Evolutionary conservation across 2,113 vertebrate species (phyloP).

Genomic region (Ancistrus triradiatus): DNA sequence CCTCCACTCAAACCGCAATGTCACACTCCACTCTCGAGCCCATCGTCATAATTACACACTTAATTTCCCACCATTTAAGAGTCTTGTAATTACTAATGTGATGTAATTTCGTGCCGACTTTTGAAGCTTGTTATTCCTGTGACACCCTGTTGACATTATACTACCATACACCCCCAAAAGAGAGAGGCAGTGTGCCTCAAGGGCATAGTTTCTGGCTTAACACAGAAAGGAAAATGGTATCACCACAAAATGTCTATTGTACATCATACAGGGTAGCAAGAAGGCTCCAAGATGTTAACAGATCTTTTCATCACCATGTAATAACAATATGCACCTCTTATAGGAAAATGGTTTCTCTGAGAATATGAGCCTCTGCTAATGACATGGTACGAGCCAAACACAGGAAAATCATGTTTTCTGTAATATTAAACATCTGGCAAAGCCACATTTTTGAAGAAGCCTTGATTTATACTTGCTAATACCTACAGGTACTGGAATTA

Average conservation of each 20-base stretch:
- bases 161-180: slow-evolving; percentile 2
- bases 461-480: slow-evolving; percentile 32
- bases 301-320: slow-evolving; percentile 24
- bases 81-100: slow-evolving; percentile 19
- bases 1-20: slow-evolving; percentile 6
- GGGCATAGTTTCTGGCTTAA: slow-evolving; percentile 1
- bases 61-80: slow-evolving; percentile 22
- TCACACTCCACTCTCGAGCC: background rate
- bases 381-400: background rate
- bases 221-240: background rate
- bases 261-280: background rate
- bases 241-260: slow-evolving; percentile 25
- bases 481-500: slow-evolving; percentile 17
- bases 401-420: slow-evolving; percentile 8
- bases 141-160: slow-evolving; percentile 26
- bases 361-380: background rate
- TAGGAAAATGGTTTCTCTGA: background rate
- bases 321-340: slow-evolving; percentile 15
- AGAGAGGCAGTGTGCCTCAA: background rate
- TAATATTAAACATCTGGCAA: no score
- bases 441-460: no score
- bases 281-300: slow-evolving; percentile 3
- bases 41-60: slow-evolving; percentile 25
- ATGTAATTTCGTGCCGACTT: slow-evolving; percentile 32
- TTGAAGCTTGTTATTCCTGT: slow-evolving; percentile 25